These are phyloP conservation scores for Cottus gobio DNA, from an alignment of 2,113 vertebrate species.

Conservation along the genomic window DNA sequence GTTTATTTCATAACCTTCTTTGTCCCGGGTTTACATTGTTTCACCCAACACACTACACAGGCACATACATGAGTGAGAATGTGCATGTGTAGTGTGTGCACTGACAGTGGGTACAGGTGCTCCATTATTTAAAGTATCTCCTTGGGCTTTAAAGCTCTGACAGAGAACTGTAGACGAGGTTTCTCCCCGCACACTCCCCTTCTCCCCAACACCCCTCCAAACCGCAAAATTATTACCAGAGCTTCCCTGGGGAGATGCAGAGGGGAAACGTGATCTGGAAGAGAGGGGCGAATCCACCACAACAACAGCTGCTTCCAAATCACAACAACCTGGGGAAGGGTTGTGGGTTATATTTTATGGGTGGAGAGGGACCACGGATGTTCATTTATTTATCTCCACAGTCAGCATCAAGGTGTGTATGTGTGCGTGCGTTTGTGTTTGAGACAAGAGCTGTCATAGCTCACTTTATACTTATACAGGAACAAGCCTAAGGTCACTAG, in stretches of 20 bases:
- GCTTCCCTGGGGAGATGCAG: slow-evolving; percentile 71
- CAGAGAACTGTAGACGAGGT: slow-evolving; percentile 66
- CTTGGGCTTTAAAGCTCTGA: slow-evolving; percentile 78
- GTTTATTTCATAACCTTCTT: slow-evolving; percentile 16
- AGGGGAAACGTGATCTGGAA: slow-evolving; percentile 81
- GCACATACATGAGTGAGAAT: slow-evolving; percentile 32
- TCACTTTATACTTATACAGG: slow-evolving; percentile 54
- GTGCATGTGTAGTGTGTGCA: slow-evolving; percentile 30
- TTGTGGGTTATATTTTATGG: slow-evolving; percentile 83
- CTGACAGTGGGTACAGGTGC: slow-evolving; percentile 72
- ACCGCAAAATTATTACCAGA: slow-evolving; percentile 79
- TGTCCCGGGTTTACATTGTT: neutral
- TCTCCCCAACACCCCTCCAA: slow-evolving; percentile 55
- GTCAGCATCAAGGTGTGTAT: slow-evolving; percentile 69
- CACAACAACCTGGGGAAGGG: slow-evolving; percentile 82
- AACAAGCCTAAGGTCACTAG: slow-evolving; percentile 58
- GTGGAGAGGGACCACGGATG: slow-evolving; percentile 77
- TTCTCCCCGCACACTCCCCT: slow-evolving; percentile 33
- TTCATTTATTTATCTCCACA: slow-evolving; percentile 82
- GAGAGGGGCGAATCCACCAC: slow-evolving; percentile 78
- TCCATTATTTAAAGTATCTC: slow-evolving; percentile 81
- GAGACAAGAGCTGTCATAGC: slow-evolving; percentile 57
- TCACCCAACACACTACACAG: slow-evolving; percentile 16
- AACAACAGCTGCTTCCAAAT: slow-evolving; percentile 87
- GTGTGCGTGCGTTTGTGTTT: slow-evolving; percentile 2